Evolutionary conservation across 2,888 invertebrate species (phyloP).

Genomic region (Cephus runcator): DNA sequence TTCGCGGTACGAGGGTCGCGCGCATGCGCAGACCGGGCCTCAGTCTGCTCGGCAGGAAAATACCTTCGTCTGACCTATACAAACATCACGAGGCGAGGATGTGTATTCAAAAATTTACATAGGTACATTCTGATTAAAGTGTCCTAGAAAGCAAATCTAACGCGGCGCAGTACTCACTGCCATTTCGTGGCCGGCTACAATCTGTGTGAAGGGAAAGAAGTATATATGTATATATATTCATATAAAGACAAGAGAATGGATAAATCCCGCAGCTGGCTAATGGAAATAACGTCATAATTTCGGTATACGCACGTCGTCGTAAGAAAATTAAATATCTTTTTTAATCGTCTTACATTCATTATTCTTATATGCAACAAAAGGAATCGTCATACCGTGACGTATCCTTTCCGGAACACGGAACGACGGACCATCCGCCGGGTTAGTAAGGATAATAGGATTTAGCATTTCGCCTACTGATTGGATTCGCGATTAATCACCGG

Average conservation of each 20-base stretch:
- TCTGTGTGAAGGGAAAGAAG: background rate
- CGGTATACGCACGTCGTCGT: background rate
- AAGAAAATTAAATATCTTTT: background rate
- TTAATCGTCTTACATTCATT: background rate
- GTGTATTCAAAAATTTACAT: constrained; percentile 67
- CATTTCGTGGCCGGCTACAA: constrained; percentile 10
- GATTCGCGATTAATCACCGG: constrained; percentile 54
- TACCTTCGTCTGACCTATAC: constrained; percentile 65
- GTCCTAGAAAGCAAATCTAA: constrained; percentile 66
- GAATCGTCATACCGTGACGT: background rate
- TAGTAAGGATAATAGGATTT: constrained; percentile 3
- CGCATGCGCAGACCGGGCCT: constrained; percentile 28
- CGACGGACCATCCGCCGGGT: background rate
- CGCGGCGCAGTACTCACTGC: constrained; percentile 41
- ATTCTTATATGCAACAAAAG: background rate
- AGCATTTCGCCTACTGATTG: constrained; percentile 40
- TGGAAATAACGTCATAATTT: background rate
- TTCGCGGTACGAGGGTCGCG: constrained; percentile 51
- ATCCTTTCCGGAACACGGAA: background rate
- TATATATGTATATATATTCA: background rate
- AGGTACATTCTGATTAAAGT: constrained; percentile 66
- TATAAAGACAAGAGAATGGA: background rate
- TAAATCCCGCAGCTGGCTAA: background rate
- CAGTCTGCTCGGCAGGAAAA: constrained; percentile 52
- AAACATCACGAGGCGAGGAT: constrained; percentile 57